phyloP scores from a whole-genome alignment of 2,113 vertebrate genomes.

The Plecotus auritus region DNA sequence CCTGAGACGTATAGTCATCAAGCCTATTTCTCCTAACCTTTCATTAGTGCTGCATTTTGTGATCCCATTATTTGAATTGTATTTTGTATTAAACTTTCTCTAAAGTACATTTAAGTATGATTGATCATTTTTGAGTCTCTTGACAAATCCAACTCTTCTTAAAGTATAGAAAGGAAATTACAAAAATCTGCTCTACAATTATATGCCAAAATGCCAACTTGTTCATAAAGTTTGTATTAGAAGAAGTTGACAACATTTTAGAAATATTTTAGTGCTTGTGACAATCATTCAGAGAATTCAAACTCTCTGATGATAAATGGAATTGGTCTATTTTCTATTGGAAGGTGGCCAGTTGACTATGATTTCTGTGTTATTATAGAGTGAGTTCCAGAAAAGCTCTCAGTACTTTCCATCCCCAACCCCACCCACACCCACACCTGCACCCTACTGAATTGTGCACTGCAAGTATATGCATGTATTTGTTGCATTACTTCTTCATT shows the following conservation, averaged over 20 bases:
- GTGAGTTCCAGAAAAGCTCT: neutral
- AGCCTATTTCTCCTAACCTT: neutral
- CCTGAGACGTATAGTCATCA: neutral
- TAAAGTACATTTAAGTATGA: conserved; percentile 19
- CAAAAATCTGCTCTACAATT: conserved; percentile 1
- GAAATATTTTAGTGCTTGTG: conserved; percentile 15
- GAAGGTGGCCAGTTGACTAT: neutral
- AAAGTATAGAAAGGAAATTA: conserved; percentile 37
- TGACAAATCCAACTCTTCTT: conserved; percentile 47
- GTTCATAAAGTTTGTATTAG: conserved; percentile 9
- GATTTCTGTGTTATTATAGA: neutral
- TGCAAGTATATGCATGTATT: neutral
- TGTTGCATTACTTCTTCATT: neutral
- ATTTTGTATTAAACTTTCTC: neutral
- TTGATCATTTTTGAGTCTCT: conserved; percentile 29
- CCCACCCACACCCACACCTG: no score
- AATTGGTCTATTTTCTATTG: neutral
- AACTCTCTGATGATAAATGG: neutral
- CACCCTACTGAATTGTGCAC: neutral
- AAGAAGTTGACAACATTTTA: conserved; percentile 26
- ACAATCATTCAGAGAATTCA: neutral
- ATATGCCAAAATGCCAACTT: conserved; percentile 18
- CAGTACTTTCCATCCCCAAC: neutral
- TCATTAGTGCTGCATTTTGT: conserved; percentile 9
- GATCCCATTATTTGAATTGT: conserved; percentile 43